Evolutionary conservation across 2,113 vertebrate species (phyloP).

Genomic region (Dipodomys stephensi): DNA sequence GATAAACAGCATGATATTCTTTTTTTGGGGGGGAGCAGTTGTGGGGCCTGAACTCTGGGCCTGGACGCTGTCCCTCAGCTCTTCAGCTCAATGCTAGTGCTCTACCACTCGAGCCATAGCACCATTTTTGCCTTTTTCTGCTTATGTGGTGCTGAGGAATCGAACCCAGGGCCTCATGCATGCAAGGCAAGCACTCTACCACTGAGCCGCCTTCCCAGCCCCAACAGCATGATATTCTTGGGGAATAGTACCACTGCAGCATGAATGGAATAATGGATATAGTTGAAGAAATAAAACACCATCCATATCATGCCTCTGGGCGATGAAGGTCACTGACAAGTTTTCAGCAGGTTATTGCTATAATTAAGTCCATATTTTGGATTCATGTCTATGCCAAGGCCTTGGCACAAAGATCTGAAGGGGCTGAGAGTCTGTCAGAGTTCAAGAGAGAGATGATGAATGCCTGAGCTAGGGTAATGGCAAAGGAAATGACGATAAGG

Average conservation of each 20-base stretch:
- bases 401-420: conserved; percentile 42
- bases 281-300: conserved; percentile 26
- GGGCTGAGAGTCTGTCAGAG: conserved; percentile 30
- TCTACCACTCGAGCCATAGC: too few relatives aligned
- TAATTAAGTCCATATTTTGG: conserved; percentile 54
- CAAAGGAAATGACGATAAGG: conserved; percentile 17
- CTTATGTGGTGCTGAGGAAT: too few relatives aligned
- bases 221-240: conserved; percentile 24
- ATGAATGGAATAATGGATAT: conserved; percentile 3
- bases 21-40: too few relatives aligned
- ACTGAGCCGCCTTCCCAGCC: too few relatives aligned
- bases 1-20: background rate
- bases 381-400: conserved; percentile 41
- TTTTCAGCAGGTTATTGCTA: conserved; percentile 6
- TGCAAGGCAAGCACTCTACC: too few relatives aligned
- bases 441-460: conserved; percentile 12
- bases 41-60: too few relatives aligned
- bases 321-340: conserved; percentile 28
- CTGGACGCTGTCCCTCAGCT: too few relatives aligned
- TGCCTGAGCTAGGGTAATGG: background rate
- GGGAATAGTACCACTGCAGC: background rate
- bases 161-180: too few relatives aligned
- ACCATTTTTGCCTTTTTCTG: too few relatives aligned
- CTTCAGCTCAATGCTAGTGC: too few relatives aligned
- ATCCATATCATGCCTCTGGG: background rate